A percentile compares a stretch with the other conserved stretches of the same genome.
These are phyloP conservation scores for Hafferia zeledoni DNA, from an alignment of 2,797 vertebrate species.

Conservation along the genomic window DNA sequence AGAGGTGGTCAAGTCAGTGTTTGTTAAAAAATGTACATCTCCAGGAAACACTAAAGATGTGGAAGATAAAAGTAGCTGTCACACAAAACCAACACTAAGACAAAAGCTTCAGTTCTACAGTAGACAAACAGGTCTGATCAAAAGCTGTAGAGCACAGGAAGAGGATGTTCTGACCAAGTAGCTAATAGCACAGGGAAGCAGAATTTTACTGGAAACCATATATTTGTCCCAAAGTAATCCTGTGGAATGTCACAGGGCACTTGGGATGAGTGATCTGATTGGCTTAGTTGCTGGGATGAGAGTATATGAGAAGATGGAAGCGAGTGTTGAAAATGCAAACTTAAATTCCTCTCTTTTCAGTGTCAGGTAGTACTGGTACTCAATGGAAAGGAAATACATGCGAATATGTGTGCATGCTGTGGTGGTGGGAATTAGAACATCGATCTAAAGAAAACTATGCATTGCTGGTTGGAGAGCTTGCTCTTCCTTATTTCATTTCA, in stretches of 20 bases:
- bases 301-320: not conserved
- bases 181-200: constrained; percentile 50
- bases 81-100: constrained; percentile 13
- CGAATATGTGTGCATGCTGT: not conserved
- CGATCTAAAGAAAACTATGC: not conserved
- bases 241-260: not conserved
- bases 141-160: not conserved
- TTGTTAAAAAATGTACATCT: constrained; percentile 70
- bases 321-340: not conserved
- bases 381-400: fast-evolving
- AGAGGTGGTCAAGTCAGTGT: constrained; percentile 80
- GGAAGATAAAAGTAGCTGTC: constrained; percentile 26
- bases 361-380: not conserved
- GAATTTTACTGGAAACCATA: constrained; percentile 3
- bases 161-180: constrained; percentile 27
- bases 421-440: not conserved
- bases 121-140: constrained; percentile 38
- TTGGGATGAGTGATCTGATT: not conserved
- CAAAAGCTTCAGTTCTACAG: constrained; percentile 39
- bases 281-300: not conserved
- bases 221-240: constrained; percentile 61
- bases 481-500: not conserved
- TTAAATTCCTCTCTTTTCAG: not conserved
- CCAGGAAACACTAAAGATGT: not conserved
- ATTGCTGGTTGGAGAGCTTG: not conserved